Conservation (phyloP, 2,797 vertebrate genomes). For the Discoglossus pictus region DNA sequence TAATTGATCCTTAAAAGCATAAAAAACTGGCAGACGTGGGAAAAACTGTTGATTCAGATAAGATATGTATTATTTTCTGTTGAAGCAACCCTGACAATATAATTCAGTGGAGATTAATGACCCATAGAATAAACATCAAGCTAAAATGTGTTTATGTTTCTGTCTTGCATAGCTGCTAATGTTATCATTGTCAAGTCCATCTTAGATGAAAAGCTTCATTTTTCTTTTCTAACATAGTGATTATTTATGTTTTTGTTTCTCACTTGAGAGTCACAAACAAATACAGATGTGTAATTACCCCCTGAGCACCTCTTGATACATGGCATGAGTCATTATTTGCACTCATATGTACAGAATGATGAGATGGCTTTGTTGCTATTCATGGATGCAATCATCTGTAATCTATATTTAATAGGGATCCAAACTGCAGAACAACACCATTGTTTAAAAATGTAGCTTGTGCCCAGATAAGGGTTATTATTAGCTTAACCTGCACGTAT, state of each 20-base stretch:
- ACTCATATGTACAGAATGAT: conserved; percentile 71
- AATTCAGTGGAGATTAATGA: no score
- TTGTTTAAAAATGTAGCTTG: conserved; percentile 77
- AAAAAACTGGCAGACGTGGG: no score
- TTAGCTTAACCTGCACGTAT: conserved; percentile 78
- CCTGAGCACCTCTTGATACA: conserved; percentile 69
- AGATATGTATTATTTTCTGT: no score
- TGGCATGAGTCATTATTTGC: conserved; percentile 74
- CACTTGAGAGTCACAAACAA: conserved; percentile 69
- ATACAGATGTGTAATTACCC: conserved; percentile 76
- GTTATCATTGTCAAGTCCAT: no score
- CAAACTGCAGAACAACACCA: conserved; percentile 79
- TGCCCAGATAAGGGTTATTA: conserved; percentile 72
- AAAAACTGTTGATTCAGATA: no score
- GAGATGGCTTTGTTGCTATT: conserved; percentile 73
- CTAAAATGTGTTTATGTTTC: no score
- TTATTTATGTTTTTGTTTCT: conserved; percentile 62
- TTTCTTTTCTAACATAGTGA: conserved; percentile 23
- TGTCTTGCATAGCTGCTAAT: no score
- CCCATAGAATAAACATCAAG: no score
- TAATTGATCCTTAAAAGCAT: no score
- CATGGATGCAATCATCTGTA: conserved; percentile 78
- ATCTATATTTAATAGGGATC: conserved; percentile 83
- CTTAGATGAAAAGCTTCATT: no score
- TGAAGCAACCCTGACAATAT: no score